phyloP scores from a whole-genome alignment of 37 sponge, comb jelly and placozoan species.

The Eunapius fragilis region DNA sequence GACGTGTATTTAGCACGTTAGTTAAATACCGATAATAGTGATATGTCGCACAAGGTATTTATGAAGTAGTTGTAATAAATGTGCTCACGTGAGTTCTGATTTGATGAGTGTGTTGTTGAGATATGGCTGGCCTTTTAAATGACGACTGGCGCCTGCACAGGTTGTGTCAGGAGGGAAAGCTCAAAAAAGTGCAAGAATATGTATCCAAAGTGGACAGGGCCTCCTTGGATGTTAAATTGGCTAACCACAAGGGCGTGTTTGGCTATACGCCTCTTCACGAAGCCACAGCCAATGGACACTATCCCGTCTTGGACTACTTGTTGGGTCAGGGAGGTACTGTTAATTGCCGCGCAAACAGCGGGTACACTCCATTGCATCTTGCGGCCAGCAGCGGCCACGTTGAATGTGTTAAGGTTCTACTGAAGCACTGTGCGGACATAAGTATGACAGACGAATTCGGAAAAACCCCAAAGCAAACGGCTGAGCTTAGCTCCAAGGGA shows the following conservation, averaged over 20 bases:
- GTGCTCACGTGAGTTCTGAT: background rate
- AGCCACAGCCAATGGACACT: slow-evolving; percentile 49
- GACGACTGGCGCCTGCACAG: slow-evolving; percentile 55
- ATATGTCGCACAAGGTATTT: no score
- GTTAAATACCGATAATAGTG: no score
- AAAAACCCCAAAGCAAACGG: slow-evolving; percentile 63
- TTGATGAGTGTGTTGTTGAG: background rate
- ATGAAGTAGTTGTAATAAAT: no score
- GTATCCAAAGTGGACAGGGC: slow-evolving; percentile 2
- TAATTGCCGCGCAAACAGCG: slow-evolving; percentile 49
- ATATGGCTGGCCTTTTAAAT: slow-evolving; percentile 17
- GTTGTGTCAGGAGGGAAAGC: slow-evolving; percentile 60
- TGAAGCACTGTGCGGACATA: slow-evolving; percentile 62
- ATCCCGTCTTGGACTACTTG: slow-evolving; percentile 29
- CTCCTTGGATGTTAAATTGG: slow-evolving; percentile 11
- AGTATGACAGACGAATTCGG: slow-evolving; percentile 52
- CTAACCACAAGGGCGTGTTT: slow-evolving; percentile 51
- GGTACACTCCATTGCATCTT: slow-evolving; percentile 78
- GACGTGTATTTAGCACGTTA: no score
- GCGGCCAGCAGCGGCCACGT: slow-evolving; percentile 67
- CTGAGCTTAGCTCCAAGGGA: slow-evolving; percentile 33
- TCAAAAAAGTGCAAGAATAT: slow-evolving; percentile 31
- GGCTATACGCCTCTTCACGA: slow-evolving; percentile 90
- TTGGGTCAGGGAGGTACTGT: slow-evolving; percentile 13
- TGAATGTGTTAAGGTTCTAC: slow-evolving; percentile 58